A percentile compares a stretch with the other conserved stretches of the same genome.
Evolutionary conservation across 2,888 invertebrate genomes (phyloP).

Genomic region (Oscheius sp.): DNA sequence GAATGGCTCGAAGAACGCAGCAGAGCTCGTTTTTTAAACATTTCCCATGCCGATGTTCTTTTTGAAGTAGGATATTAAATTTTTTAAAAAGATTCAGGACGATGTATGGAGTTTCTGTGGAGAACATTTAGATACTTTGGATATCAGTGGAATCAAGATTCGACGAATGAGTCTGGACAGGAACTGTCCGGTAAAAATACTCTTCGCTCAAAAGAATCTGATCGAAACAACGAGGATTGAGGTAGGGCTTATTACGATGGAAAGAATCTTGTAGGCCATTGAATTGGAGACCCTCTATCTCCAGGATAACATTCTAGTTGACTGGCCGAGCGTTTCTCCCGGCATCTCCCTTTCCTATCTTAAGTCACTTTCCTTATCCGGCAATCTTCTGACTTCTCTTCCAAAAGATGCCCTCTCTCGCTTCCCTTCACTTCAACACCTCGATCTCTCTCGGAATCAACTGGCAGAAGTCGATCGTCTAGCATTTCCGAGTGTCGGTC

Average conservation of each 20-base stretch:
- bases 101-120: constrained; percentile 53
- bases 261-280: constrained; percentile 8
- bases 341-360: constrained; percentile 48
- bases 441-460: constrained; percentile 61
- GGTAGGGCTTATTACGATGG: background rate
- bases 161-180: constrained; percentile 42
- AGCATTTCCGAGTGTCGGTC: constrained; percentile 53
- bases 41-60: constrained; percentile 45
- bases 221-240: constrained; percentile 24
- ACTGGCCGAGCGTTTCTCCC: constrained; percentile 46
- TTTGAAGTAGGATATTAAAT: constrained; percentile 1
- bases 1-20: constrained; percentile 49
- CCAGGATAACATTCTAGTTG: constrained; percentile 50
- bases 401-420: constrained; percentile 50
- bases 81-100: constrained; percentile 5
- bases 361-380: constrained; percentile 57
- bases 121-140: constrained; percentile 54
- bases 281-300: constrained; percentile 42
- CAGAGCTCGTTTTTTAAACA: constrained; percentile 42
- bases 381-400: constrained; percentile 55
- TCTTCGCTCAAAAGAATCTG: constrained; percentile 26
- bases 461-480: constrained; percentile 45
- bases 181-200: constrained; percentile 41
- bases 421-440: constrained; percentile 54
- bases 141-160: constrained; percentile 53